A percentile compares a stretch with the other conserved stretches of the same genome.
phyloP scores from a whole-genome alignment of 2,888 invertebrate genomes.

The Xiphydria camelus region DNA sequence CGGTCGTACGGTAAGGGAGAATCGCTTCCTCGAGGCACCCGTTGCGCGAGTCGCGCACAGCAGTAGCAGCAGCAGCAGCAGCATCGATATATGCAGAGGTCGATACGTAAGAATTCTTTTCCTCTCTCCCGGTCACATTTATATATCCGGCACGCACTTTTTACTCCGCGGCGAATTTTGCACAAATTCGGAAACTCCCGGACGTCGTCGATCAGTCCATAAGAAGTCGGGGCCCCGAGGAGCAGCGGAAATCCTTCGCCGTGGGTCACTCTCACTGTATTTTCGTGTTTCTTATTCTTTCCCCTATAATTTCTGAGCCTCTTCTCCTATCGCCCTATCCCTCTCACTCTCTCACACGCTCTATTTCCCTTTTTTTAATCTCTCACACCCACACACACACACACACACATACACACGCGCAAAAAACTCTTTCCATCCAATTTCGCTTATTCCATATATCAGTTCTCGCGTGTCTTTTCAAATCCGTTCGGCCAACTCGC shows the following conservation, averaged over 20 bases:
- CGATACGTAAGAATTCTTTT: too few relatives aligned
- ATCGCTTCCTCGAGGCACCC: neutral
- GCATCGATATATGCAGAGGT: too few relatives aligned
- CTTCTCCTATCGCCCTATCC: constrained; percentile 9
- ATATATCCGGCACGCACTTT: constrained; percentile 8
- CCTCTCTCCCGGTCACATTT: neutral
- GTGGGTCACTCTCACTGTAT: constrained; percentile 1
- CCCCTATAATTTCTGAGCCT: neutral
- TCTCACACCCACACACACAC: constrained; percentile 11
- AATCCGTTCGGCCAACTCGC: neutral
- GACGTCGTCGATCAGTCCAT: neutral
- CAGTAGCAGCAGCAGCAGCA: too few relatives aligned
- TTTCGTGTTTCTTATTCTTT: neutral
- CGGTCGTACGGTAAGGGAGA: constrained; percentile 8
- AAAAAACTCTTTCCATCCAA: neutral
- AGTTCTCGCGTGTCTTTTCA: neutral
- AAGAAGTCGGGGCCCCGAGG: neutral
- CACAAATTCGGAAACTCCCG: neutral
- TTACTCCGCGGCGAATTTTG: neutral
- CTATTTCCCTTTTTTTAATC: neutral
- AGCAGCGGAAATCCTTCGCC: neutral
- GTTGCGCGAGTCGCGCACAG: constrained; percentile 1
- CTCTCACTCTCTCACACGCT: constrained; percentile 3
- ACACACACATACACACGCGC: too few relatives aligned
- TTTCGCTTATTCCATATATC: neutral